These are phyloP conservation scores for Barypeithes pellucidus DNA, from an alignment of 2,888 invertebrate genomes.

Conservation along the genomic window DNA sequence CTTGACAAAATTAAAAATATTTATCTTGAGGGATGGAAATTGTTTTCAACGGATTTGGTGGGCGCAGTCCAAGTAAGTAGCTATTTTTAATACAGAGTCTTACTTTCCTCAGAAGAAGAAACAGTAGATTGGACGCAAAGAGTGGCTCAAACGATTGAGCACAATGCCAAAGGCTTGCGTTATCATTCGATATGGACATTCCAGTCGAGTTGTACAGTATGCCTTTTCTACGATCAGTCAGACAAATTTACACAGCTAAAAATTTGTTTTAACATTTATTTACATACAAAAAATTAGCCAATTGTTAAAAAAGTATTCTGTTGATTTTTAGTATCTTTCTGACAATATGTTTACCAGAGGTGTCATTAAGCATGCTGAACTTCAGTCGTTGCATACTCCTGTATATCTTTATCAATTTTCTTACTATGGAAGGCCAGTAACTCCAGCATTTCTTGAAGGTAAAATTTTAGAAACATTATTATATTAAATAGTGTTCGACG, in stretches of 20 bases:
- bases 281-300: too few species aligned
- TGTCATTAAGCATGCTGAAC: slow-evolving; percentile 28
- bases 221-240: too few species aligned
- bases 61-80: neutral
- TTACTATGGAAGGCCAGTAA: slow-evolving; percentile 7
- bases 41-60: neutral
- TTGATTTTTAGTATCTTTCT: slow-evolving; percentile 12
- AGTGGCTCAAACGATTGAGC: too few species aligned
- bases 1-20: slow-evolving; percentile 20
- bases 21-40: slow-evolving; percentile 5
- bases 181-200: too few species aligned
- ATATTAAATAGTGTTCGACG: too few species aligned
- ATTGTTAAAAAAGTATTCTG: too few species aligned
- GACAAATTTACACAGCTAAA: too few species aligned
- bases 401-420: slow-evolving; percentile 54
- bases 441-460: slow-evolving; percentile 9
- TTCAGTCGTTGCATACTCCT: slow-evolving; percentile 17
- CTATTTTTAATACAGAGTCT: neutral
- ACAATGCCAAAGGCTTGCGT: too few species aligned
- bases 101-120: too few species aligned
- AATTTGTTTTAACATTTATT: too few species aligned
- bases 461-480: neutral
- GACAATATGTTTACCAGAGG: slow-evolving; percentile 20
- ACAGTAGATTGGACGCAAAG: too few species aligned
- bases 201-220: too few species aligned